Percentiles rank a stretch among this genome's conserved stretches.
These are phyloP conservation scores for Leptinotarsa defecta DNA, from an alignment of 1,140 invertebrate species.

Conservation along the genomic window DNA sequence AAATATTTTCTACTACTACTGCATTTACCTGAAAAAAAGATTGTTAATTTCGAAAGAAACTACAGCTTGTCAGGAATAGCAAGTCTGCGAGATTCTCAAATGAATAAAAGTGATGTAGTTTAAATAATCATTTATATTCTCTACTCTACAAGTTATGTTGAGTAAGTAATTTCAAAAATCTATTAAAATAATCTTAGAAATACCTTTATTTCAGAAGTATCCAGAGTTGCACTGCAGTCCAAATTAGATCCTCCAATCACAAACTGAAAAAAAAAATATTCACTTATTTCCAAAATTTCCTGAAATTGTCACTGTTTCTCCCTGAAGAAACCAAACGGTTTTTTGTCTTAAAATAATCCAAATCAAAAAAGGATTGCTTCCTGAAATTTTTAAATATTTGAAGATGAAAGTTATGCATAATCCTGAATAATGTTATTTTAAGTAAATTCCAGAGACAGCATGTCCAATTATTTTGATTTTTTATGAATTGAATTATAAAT, in stretches of 20 bases:
- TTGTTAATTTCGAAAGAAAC: neutral
- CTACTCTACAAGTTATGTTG: neutral
- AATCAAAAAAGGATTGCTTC: too few species aligned
- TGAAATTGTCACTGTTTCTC: neutral
- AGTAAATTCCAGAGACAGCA: too few species aligned
- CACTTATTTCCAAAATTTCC: neutral
- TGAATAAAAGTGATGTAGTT: neutral
- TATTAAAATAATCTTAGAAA: neutral
- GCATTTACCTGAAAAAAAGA: neutral
- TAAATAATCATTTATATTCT: neutral
- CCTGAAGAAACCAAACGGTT: neutral
- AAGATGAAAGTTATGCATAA: too few species aligned
- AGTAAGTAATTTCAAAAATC: neutral
- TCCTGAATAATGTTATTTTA: too few species aligned
- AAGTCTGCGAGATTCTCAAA: neutral
- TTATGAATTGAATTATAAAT: too few species aligned
- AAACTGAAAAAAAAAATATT: constrained; percentile 62
- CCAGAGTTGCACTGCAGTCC: constrained; percentile 72
- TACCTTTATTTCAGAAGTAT: constrained; percentile 70
- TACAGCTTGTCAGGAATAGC: too few species aligned
- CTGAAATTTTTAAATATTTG: too few species aligned
- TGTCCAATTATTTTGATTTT: too few species aligned
- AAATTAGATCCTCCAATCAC: constrained; percentile 84
- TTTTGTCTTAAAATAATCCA: too few species aligned
- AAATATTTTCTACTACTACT: too few species aligned